A percentile compares a stretch with the other conserved stretches of the same genome.
Evolutionary conservation across 1,140 invertebrate genomes (phyloP).

Genomic region (Eriosoma lanigerum): DNA sequence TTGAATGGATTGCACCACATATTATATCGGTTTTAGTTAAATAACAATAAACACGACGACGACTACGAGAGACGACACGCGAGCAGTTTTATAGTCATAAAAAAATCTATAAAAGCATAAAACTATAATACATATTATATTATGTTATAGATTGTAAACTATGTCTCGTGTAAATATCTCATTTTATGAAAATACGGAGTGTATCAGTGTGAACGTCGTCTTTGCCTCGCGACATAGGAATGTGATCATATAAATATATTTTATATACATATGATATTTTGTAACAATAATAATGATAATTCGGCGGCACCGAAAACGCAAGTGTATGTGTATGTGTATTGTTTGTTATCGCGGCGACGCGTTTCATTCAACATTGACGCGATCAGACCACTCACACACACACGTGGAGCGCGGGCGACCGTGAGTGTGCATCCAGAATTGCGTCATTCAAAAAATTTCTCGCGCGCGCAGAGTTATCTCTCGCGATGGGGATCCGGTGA

Average conservation of each 20-base stretch:
- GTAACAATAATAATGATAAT: neutral
- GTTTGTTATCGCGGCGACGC: constrained; percentile 24
- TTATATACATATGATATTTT: no score
- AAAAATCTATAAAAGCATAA: no score
- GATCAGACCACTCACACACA: constrained; percentile 4
- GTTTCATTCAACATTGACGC: constrained; percentile 44
- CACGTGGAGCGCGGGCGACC: neutral
- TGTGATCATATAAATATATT: neutral
- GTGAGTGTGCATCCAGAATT: constrained; percentile 31
- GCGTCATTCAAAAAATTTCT: constrained; percentile 45
- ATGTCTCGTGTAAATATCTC: no score
- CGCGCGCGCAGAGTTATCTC: constrained; percentile 9
- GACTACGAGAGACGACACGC: no score
- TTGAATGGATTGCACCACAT: no score
- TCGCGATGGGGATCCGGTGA: neutral
- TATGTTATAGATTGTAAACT: no score
- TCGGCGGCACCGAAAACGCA: neutral
- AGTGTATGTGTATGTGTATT: neutral
- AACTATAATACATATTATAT: no score
- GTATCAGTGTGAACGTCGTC: no score
- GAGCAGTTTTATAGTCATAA: no score
- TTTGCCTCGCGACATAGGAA: neutral
- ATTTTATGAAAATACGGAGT: no score
- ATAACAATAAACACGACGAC: no score
- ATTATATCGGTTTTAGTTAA: no score